A percentile compares a stretch with the other conserved stretches of the same genome.
Evolutionary conservation across 2,113 vertebrate species (phyloP).

Genomic region (Alces alces): DNA sequence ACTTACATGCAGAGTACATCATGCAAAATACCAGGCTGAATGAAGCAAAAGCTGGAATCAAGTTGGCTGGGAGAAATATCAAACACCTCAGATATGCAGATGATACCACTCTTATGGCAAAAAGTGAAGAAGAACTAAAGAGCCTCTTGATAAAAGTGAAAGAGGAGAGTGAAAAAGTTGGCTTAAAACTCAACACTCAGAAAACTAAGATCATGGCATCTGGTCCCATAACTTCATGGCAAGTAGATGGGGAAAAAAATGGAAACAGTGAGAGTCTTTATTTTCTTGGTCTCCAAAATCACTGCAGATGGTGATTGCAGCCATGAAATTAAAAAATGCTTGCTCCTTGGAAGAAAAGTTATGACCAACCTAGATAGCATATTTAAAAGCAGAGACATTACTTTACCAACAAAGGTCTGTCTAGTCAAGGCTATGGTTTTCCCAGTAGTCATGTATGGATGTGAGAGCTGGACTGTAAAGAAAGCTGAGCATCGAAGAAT

Average conservation of each 20-base stretch:
- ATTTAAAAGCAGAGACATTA: background rate
- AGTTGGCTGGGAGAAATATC: background rate
- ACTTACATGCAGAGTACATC: background rate
- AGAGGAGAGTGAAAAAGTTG: background rate
- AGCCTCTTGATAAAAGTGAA: background rate
- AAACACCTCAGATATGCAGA: background rate
- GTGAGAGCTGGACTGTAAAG: background rate
- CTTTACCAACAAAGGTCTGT: accelerated
- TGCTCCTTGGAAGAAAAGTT: background rate
- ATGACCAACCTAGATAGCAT: background rate
- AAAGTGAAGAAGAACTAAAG: background rate
- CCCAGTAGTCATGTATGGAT: background rate
- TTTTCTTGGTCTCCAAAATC: background rate
- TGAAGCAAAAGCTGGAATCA: background rate
- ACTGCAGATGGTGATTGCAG: background rate
- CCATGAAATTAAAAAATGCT: background rate
- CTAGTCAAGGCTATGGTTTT: background rate
- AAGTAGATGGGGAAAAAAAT: background rate
- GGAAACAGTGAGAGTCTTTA: background rate
- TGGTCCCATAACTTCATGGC: background rate
- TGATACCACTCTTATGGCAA: background rate
- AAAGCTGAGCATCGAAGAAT: background rate
- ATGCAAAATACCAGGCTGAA: background rate
- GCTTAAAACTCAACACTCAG: background rate
- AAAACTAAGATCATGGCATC: background rate